phyloP scores from a whole-genome alignment of 2,888 invertebrate species.

The Caenorhabditis angaria region DNA sequence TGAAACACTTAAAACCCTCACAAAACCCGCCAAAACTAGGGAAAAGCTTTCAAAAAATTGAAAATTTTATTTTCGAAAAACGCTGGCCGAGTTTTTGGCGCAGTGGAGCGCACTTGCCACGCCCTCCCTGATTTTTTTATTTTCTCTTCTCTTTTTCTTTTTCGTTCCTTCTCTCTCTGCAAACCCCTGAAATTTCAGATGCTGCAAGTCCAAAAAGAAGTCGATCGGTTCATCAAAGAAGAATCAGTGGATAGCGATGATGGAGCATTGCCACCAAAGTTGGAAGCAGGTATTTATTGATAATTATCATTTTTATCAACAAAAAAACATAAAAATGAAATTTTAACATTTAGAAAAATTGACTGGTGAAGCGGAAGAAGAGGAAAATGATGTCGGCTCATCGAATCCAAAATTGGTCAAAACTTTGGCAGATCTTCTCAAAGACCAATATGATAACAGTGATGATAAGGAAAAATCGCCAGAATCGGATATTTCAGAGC shows the following conservation, averaged over 20 bases:
- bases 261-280: neutral
- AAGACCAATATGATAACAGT: neutral
- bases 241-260: neutral
- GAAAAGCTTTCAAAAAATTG: neutral
- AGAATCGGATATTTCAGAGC: neutral
- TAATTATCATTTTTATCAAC: neutral
- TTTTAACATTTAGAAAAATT: neutral
- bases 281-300: neutral
- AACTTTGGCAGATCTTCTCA: neutral
- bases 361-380: neutral
- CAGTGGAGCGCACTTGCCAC: neutral
- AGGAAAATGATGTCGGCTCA: neutral
- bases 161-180: neutral
- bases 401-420: neutral
- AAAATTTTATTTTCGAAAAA: neutral
- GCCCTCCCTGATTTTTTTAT: neutral
- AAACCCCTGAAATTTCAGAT: neutral
- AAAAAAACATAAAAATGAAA: neutral
- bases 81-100: constrained; percentile 4
- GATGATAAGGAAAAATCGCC: neutral
- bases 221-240: neutral
- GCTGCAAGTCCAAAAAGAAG: too few species aligned
- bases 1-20: neutral
- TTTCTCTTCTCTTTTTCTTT: neutral
- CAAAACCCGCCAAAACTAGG: neutral